Evolutionary conservation across 1,140 invertebrate species (phyloP).

Genomic region (Drosophila sp.): DNA sequence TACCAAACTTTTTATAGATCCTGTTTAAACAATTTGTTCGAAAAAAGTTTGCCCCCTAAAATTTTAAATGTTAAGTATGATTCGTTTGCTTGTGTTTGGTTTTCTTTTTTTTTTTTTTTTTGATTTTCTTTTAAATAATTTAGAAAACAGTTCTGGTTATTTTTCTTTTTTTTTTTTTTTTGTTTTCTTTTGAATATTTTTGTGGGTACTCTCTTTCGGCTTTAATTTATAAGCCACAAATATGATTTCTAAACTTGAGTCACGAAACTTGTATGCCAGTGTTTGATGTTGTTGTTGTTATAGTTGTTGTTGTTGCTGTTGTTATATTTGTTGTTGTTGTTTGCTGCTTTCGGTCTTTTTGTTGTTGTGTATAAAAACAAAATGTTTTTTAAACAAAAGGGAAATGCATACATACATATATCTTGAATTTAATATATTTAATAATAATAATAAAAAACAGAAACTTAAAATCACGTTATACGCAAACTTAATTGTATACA

Average conservation of each 20-base stretch:
- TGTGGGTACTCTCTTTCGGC: slow-evolving; percentile 5
- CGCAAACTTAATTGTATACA: slow-evolving; percentile 27
- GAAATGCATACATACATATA: neutral
- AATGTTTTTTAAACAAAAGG: slow-evolving; percentile 29
- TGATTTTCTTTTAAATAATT: slow-evolving; percentile 24
- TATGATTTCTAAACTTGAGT: slow-evolving; percentile 63
- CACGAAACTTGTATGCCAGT: slow-evolving; percentile 70
- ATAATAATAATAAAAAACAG: slow-evolving; percentile 44
- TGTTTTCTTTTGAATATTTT: slow-evolving; percentile 13
- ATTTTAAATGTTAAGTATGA: slow-evolving; percentile 19
- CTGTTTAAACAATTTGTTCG: slow-evolving; percentile 21
- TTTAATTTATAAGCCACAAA: slow-evolving; percentile 51
- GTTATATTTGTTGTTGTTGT: slow-evolving; percentile 30
- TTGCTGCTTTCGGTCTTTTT: slow-evolving; percentile 39
- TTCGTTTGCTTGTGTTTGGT: slow-evolving; percentile 4
- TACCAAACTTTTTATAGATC: slow-evolving; percentile 41
- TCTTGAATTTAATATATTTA: neutral
- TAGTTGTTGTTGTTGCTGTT: slow-evolving; percentile 32
- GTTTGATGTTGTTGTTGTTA: slow-evolving; percentile 42
- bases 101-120: slow-evolving; percentile 13
- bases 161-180: slow-evolving; percentile 8
- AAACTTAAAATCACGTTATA: slow-evolving; percentile 8
- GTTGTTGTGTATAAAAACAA: slow-evolving; percentile 52
- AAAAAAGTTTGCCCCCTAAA: slow-evolving; percentile 30
- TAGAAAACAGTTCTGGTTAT: slow-evolving; percentile 20